Evolutionary conservation across 2,797 vertebrate species (phyloP), one percentile per base, ranked within the genome.

Genomic region (Sparus aurata): DNA sequence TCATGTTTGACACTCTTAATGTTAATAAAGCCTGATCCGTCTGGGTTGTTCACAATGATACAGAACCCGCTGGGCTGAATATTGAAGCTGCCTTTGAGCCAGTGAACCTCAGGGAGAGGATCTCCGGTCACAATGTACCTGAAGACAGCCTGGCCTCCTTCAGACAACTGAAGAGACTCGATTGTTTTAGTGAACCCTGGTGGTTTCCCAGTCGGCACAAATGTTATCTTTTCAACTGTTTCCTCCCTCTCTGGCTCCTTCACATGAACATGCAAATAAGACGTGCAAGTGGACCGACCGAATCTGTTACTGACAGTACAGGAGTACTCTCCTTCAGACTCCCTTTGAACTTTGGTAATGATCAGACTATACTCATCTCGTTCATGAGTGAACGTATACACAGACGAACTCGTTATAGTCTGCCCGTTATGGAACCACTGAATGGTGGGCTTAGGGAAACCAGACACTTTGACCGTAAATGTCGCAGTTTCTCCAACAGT

Each of bases 371-470:
- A 95, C 77, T 96, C 94, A 20, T 95, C 94, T 43, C 75, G 92
- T 49, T 97, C 92, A 49, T 96, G 95, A 65, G 95, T 73, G 77
- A 97, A 93, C 0, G 89, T 94, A 80, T 94, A 96, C 67, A 92
- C 73, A 0, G 85, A 80, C 0, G 96, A 96, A 18, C 93, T 76
- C 0, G 65, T 93, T 82, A 99, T 82, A n/a, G 80, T 73, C 11
- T 67, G 70, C 9, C 92, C 92, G 5, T 97, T 96, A 88, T 97
- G 96, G 89, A 95, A 95, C 97, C 97, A 99, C 54, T 96, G 94
- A 76, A 97, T 90, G 53, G 91, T 82, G 69, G 97, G 97, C 34
- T 93, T 92, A 5, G 98, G 97, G 82, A 91, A 94, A 62, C 96
- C 96, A n/a, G 74, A 93, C 69, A 96, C 94, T 30, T 87, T 93